Percentiles rank a stretch among this genome's conserved stretches.
phyloP scores from a whole-genome alignment of 2,888 invertebrate species.

The Corbicula japonica region DNA sequence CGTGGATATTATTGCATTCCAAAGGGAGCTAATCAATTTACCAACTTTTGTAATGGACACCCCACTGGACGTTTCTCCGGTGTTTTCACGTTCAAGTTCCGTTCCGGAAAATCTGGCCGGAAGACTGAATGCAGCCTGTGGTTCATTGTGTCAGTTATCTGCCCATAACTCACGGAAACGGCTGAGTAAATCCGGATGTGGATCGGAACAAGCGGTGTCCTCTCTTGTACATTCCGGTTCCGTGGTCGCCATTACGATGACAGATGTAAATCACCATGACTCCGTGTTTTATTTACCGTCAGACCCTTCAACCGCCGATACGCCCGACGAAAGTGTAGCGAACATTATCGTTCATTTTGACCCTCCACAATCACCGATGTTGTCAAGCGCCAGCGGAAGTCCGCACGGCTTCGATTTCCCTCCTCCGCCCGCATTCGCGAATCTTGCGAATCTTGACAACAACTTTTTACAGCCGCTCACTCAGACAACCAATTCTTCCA shows the following conservation, averaged over 20 bases:
- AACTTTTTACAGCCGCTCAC: constrained; percentile 57
- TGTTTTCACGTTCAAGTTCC: constrained; percentile 85
- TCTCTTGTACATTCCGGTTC: constrained; percentile 72
- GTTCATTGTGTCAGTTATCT: constrained; percentile 64
- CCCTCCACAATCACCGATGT: constrained; percentile 82
- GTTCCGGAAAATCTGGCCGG: constrained; percentile 83
- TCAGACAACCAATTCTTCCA: constrained; percentile 26
- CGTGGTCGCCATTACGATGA: constrained; percentile 80
- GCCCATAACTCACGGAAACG: constrained; percentile 65
- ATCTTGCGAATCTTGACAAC: constrained; percentile 21
- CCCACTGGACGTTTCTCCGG: constrained; percentile 82
- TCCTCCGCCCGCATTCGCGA: constrained; percentile 46
- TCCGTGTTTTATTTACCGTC: constrained; percentile 62
- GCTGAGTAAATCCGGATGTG: constrained; percentile 62
- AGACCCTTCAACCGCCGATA: constrained; percentile 61
- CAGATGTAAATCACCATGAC: constrained; percentile 74
- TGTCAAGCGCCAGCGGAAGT: constrained; percentile 79
- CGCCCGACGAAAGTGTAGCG: constrained; percentile 68
- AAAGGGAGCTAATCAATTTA: constrained; percentile 89
- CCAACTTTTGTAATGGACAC: constrained; percentile 87
- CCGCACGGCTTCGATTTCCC: constrained; percentile 81
- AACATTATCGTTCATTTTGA: constrained; percentile 85
- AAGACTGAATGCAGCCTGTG: constrained; percentile 63
- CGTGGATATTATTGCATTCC: constrained; percentile 88
- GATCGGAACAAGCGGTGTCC: constrained; percentile 62